Evolutionary conservation across 2,888 invertebrate genomes (phyloP).

Genomic region (Lottia gigantea): DNA sequence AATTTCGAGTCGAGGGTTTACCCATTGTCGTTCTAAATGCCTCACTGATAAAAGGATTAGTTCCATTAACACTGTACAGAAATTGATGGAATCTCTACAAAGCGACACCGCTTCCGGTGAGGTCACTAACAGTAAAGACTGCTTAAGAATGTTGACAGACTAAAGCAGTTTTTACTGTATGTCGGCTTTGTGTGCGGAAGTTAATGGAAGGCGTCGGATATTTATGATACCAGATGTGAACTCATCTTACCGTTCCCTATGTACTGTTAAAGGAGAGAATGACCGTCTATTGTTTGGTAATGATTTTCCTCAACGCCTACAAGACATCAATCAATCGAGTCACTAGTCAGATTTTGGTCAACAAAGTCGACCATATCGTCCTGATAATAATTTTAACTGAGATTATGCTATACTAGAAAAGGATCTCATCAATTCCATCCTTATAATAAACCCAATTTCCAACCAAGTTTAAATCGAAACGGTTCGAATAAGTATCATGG

Average conservation of each 20-base stretch:
- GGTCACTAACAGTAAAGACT: background rate
- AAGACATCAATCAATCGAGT: constrained; percentile 10
- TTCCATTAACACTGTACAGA: too few relatives aligned
- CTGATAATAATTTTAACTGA: too few relatives aligned
- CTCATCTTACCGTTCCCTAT: background rate
- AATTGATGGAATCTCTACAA: background rate
- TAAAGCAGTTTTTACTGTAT: too few relatives aligned
- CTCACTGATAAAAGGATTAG: too few relatives aligned
- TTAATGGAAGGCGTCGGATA: background rate
- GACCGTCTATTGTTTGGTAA: constrained; percentile 7
- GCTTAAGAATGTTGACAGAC: background rate
- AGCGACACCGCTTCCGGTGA: background rate
- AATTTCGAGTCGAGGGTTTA: too few relatives aligned
- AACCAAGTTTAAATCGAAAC: too few relatives aligned
- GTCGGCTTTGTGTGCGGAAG: background rate
- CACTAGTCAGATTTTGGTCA: background rate
- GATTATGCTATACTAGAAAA: too few relatives aligned
- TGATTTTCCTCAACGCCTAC: background rate
- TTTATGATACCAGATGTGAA: constrained; percentile 9
- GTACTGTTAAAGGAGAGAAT: background rate
- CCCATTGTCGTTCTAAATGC: too few relatives aligned
- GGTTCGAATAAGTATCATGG: too few relatives aligned
- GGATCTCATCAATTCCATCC: too few relatives aligned
- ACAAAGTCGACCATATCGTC: too few relatives aligned
- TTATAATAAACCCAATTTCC: too few relatives aligned